A percentile compares a stretch with the other conserved stretches of the same genome.
Conservation (phyloP, 1,140 invertebrate genomes). For the Leucophenga varia region DNA sequence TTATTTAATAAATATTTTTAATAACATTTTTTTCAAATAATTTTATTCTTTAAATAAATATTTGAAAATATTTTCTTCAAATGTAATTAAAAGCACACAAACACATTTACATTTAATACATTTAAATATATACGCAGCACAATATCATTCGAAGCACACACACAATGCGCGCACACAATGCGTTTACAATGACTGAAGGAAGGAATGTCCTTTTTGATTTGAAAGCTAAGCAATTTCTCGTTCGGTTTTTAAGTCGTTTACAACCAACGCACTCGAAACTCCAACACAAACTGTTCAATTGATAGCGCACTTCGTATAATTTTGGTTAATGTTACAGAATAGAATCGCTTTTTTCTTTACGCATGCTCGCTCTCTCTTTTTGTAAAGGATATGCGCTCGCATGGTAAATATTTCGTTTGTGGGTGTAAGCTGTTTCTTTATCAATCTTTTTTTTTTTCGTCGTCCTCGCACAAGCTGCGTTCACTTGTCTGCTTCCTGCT, state of each 20-base stretch:
- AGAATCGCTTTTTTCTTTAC: neutral
- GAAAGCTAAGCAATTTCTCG: constrained; percentile 4
- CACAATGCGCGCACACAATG: too few relatives aligned
- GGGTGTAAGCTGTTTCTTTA: neutral
- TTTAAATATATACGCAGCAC: constrained; percentile 9
- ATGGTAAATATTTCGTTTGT: neutral
- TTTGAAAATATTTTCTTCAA: constrained; percentile 2
- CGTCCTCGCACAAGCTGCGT: constrained; percentile 1
- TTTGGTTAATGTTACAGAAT: constrained; percentile 13
- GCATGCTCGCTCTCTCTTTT: neutral
- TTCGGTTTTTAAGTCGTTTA: constrained; percentile 1
- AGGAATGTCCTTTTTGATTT: too few relatives aligned
- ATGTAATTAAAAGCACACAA: constrained; percentile 6
- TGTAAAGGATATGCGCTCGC: neutral
- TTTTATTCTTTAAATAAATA: neutral
- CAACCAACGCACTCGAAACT: constrained; percentile 46
- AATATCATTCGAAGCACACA: too few relatives aligned
- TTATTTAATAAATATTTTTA: neutral
- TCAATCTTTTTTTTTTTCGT: neutral
- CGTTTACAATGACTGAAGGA: too few relatives aligned
- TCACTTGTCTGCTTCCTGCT: neutral
- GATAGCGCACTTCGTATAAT: constrained; percentile 28
- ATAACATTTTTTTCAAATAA: neutral
- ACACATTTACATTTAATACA: constrained; percentile 10
- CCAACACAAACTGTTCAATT: constrained; percentile 44